phyloP scores from a whole-genome alignment of 2,888 invertebrate genomes.

The Ptychoptera contaminata region DNA sequence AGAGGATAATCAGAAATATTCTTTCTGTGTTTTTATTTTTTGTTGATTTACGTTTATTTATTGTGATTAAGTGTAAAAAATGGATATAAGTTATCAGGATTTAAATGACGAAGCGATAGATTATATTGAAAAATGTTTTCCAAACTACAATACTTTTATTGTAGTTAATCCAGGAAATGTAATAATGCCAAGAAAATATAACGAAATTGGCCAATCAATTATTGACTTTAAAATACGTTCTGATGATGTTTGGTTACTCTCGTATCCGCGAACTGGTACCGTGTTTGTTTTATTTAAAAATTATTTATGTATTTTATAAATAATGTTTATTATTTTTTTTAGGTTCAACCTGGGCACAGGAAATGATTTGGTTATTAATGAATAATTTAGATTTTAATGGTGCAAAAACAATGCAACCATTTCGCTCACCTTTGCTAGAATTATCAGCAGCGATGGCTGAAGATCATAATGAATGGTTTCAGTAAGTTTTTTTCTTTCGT shows the following conservation, averaged over 20 bases:
- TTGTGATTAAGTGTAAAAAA: no score
- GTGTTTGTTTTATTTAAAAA: neutral
- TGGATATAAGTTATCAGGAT: no score
- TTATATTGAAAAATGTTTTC: no score
- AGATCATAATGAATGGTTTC: constrained; percentile 41
- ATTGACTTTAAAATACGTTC: constrained; percentile 52
- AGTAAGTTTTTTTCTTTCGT: constrained; percentile 25
- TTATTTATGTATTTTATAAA: neutral
- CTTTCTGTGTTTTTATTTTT: no score
- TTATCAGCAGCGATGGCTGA: constrained; percentile 44
- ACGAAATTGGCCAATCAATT: constrained; percentile 51
- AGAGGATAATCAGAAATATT: no score
- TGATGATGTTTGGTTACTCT: constrained; percentile 73
- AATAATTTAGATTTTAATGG: constrained; percentile 63
- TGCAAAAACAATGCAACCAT: constrained; percentile 38
- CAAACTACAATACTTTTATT: no score
- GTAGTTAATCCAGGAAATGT: constrained; percentile 48
- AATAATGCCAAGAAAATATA: constrained; percentile 51
- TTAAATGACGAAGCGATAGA: no score
- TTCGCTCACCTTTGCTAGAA: constrained; percentile 61
- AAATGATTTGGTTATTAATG: constrained; percentile 82
- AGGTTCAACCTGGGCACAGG: constrained; percentile 78
- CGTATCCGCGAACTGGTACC: constrained; percentile 78
- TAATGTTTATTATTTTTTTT: neutral
- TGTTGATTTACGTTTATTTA: no score